Base-by-base conservation (phyloP, 2,113 vertebrate genomes). In the Cyprinodon variegatus region DNA sequence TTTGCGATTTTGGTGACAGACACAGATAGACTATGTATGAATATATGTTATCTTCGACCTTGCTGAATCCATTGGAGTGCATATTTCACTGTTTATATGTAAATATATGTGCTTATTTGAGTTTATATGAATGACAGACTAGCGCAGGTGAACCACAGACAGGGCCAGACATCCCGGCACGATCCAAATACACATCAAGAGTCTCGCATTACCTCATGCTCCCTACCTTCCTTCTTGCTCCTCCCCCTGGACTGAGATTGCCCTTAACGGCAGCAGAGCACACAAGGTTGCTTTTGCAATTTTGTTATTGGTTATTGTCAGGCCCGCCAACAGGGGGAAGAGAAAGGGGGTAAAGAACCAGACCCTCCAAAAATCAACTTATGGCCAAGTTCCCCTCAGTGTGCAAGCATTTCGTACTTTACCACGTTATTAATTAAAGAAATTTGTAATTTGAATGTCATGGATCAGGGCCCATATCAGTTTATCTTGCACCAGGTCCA, bases 121-220 rank as follows among this genome's bases (percentile, higher is more conserved):
- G 80, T 46, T 60, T 82, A 78, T 89, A 83, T 85, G 82, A 40
- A 72, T 88, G 84, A 88, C 87, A 80, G 89, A 89, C 75, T 84
- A 86, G 82, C 90, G 84, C 93, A 95, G 95, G 93, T 93, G 92
- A 88, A 86, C 85, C 81, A 86, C 93, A 95, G 94, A 90, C 93
- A 91, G 90, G 88, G 86, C 88, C 92, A 92, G 91, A 95, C 68
- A 79, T 91, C 83, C 90, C 76, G 94, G 94, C 93, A 94, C 92
- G 84, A 93, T 93, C 93, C 93, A 78, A 79, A 70, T 85, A 85
- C 90, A 94, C 90, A 93, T 94, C 93, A 95, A 94, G 92, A 88
- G 88, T 92, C 94, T 95, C 91, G 39, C 81, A 91, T 94, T 94
- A 93, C 68, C 68, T 89, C 87, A 86, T 79, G 85, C 90, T 65